Conservation (phyloP, 2,113 vertebrate species). For the Thamnophis sirtalis region DNA sequence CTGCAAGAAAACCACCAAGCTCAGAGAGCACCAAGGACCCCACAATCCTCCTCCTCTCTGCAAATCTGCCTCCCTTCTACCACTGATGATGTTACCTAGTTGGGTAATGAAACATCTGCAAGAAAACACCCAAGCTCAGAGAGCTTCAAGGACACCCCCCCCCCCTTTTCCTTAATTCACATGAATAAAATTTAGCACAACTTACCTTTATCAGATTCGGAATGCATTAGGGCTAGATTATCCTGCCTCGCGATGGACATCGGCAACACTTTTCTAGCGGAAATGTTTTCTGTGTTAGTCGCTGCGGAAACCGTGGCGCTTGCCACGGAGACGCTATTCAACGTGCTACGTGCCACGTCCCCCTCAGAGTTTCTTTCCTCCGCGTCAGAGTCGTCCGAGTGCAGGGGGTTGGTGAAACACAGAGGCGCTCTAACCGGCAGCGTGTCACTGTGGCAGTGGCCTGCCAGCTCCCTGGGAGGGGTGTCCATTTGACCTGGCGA, state of each 20-base stretch:
- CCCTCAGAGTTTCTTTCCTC: conserved; percentile 72
- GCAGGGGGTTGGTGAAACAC: conserved; percentile 94
- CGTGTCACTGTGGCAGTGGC: conserved; percentile 34
- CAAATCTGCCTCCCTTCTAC: no score
- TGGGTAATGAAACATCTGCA: no score
- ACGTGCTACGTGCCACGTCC: conserved; percentile 59
- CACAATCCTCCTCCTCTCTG: no score
- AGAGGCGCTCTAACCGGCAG: conserved; percentile 76
- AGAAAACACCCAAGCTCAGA: no score
- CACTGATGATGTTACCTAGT: no score
- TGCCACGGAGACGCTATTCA: conserved; percentile 75
- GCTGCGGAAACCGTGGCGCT: conserved; percentile 80
- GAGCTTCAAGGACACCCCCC: no score
- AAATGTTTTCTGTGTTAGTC: conserved; percentile 67
- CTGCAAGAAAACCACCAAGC: neutral
- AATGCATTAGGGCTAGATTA: conserved; percentile 46
- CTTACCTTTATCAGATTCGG: conserved; percentile 81
- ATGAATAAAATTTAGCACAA: conserved; percentile 26
- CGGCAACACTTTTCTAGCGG: conserved; percentile 81
- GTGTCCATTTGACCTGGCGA: conserved; percentile 53
- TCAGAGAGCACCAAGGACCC: neutral
- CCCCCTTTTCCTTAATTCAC: neutral
- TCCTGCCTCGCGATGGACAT: conserved; percentile 89
- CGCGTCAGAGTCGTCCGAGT: conserved; percentile 88
- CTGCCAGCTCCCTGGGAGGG: conserved; percentile 35